These are phyloP conservation scores for Polyploca ridens DNA, from an alignment of 2,888 invertebrate species.

Conservation along the genomic window DNA sequence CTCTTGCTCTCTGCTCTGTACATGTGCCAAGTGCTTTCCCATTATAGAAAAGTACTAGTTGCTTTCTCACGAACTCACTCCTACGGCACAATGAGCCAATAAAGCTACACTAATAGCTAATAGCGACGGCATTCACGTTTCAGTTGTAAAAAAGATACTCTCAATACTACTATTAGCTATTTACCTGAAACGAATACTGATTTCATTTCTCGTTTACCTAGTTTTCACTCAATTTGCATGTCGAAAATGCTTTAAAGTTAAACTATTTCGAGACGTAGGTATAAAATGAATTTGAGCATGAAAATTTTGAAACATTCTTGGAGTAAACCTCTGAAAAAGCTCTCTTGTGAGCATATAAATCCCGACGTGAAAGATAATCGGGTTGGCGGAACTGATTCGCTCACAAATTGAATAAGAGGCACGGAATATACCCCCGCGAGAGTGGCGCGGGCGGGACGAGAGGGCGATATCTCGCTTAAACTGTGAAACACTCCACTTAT, in stretches of 20 bases:
- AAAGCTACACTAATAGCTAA: slow-evolving; percentile 53
- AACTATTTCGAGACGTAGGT: slow-evolving; percentile 19
- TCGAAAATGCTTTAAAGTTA: not conserved
- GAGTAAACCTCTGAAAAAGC: slow-evolving; percentile 61
- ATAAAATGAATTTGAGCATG: slow-evolving; percentile 41
- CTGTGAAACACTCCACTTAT: slow-evolving; percentile 62
- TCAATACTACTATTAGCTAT: not conserved
- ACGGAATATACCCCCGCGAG: slow-evolving; percentile 62
- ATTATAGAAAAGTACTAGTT: slow-evolving; percentile 70
- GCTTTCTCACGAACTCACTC: slow-evolving; percentile 60
- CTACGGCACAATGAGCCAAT: slow-evolving; percentile 60
- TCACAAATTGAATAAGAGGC: slow-evolving; percentile 81
- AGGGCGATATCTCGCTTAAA: slow-evolving; percentile 57
- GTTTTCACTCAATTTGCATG: slow-evolving; percentile 7
- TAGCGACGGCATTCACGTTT: slow-evolving; percentile 23
- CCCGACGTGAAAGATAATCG: slow-evolving; percentile 79
- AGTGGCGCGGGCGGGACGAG: slow-evolving; percentile 46
- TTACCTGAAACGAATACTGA: not conserved
- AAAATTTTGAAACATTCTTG: slow-evolving; percentile 52
- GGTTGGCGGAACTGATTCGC: slow-evolving; percentile 81
- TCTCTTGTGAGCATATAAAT: slow-evolving; percentile 75
- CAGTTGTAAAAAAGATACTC: slow-evolving; percentile 4
- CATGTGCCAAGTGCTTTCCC: slow-evolving; percentile 69
- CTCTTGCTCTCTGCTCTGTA: slow-evolving; percentile 57
- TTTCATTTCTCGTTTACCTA: not conserved